Evolutionary conservation across 1,140 invertebrate genomes (phyloP), one percentile per base, ranked within the genome.

Genomic region (Dysdera silvatica): DNA sequence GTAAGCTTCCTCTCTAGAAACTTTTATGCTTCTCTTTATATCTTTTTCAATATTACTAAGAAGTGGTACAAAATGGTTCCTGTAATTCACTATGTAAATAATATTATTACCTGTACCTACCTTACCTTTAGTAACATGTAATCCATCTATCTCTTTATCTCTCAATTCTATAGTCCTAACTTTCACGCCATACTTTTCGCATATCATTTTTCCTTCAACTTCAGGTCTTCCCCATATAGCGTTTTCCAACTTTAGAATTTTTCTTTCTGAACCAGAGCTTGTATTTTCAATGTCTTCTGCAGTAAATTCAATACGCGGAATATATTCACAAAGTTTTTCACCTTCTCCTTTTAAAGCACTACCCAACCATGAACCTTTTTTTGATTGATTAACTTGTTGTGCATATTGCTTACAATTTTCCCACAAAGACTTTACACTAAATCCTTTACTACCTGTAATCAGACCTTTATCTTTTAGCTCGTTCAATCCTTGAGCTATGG

Each of bases 11-110:
- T 24, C 55, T 57, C 33, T 57, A 57, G 35, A 49, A 57, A 57
- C 55, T 57, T 43, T 43, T 57, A 43, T 32, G 12, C 35, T 57
- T 57, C 23, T 43, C 10, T 57, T 32, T 29, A 57, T 57, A 57
- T 57, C 40, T 57, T 45, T 57, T 57, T 29, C 40, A 57, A 56
- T 56, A 56, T 45, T 56, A 28, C 47, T 48, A 48, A 48, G 55
- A 47, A 58, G 35, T 58, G 56, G 56, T 48, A 59, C 43, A 59
- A 59, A 61, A 61, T 61, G 58, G 58, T 61, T 61, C 40, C 47
- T 61, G 47, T 61, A 61, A 51, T 61, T 61, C 20, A 51, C 31
- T 61, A 61, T 52, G 14, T 61, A 61, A 51, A 61, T 52, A 61
- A 49, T 52, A 51, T 40, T 37, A 61, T 61, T 40, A 61, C 32